phyloP scores from a whole-genome alignment of 2,113 vertebrate species.

The Nycticebus coucang region DNA sequence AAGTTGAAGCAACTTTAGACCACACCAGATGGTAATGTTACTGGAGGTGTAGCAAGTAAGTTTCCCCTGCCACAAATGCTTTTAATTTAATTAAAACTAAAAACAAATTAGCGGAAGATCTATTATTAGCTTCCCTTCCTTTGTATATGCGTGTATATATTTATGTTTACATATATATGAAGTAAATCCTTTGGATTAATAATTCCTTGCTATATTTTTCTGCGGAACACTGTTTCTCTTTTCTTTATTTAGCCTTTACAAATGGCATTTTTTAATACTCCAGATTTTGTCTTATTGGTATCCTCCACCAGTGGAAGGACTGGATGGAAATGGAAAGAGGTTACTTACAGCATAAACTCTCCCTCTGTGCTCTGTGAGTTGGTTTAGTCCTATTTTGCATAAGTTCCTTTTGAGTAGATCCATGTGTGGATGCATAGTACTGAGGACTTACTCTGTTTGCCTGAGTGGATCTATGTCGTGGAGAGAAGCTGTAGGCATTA shows the following conservation, averaged over 20 bases:
- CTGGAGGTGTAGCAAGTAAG: constrained; percentile 73
- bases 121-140: constrained; percentile 46
- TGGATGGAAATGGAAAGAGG: constrained; percentile 72
- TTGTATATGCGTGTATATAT: neutral
- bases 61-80: constrained; percentile 78
- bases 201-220: neutral
- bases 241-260: constrained; percentile 45
- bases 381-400: constrained; percentile 97
- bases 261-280: constrained; percentile 37
- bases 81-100: constrained; percentile 85
- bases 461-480: constrained; percentile 90
- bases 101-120: constrained; percentile 71
- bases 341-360: constrained; percentile 77
- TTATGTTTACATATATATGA: neutral
- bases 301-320: constrained; percentile 50
- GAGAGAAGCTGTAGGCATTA: constrained; percentile 85
- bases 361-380: constrained; percentile 86
- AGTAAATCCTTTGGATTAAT: neutral
- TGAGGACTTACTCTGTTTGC: constrained; percentile 90
- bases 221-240: neutral
- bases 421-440: constrained; percentile 91
- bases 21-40: constrained; percentile 83
- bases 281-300: constrained; percentile 55
- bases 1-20: constrained; percentile 83
- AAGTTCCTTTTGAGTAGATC: constrained; percentile 95